Evolutionary conservation across 2,888 invertebrate genomes (phyloP).

Genomic region (Pammene aurita): DNA sequence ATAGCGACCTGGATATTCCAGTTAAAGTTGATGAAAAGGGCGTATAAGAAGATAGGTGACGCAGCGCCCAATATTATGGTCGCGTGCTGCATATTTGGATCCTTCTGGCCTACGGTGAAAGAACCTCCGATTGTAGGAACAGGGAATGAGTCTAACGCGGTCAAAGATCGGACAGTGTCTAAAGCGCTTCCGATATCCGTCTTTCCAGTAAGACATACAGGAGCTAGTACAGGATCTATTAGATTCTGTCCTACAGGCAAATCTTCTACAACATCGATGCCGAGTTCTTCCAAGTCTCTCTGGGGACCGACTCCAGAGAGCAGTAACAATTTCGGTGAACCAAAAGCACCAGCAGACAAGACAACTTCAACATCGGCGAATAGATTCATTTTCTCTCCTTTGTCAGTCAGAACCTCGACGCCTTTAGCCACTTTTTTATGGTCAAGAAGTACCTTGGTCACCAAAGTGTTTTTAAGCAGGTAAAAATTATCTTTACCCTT

Average conservation of each 20-base stretch:
- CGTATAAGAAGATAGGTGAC: constrained; percentile 27
- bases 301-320: constrained; percentile 39
- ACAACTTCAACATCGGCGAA: constrained; percentile 31
- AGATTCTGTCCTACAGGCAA: constrained; percentile 36
- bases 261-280: constrained; percentile 27
- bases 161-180: constrained; percentile 14
- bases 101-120: neutral
- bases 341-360: constrained; percentile 27
- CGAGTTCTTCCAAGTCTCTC: constrained; percentile 19
- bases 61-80: constrained; percentile 9
- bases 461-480: constrained; percentile 47
- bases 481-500: constrained; percentile 45
- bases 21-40: constrained; percentile 17
- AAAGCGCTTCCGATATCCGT: neutral
- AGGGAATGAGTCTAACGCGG: constrained; percentile 11
- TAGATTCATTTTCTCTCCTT: constrained; percentile 26
- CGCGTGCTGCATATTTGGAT: neutral
- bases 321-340: constrained; percentile 36
- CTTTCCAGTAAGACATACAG: constrained; percentile 24
- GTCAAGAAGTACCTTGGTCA: constrained; percentile 45
- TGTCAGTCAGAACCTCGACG: constrained; percentile 38
- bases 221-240: constrained; percentile 25
- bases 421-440: constrained; percentile 45
- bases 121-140: constrained; percentile 11
- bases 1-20: constrained; percentile 14